Conservation (phyloP, 1,140 invertebrate species). For the Megalopta genalis region DNA sequence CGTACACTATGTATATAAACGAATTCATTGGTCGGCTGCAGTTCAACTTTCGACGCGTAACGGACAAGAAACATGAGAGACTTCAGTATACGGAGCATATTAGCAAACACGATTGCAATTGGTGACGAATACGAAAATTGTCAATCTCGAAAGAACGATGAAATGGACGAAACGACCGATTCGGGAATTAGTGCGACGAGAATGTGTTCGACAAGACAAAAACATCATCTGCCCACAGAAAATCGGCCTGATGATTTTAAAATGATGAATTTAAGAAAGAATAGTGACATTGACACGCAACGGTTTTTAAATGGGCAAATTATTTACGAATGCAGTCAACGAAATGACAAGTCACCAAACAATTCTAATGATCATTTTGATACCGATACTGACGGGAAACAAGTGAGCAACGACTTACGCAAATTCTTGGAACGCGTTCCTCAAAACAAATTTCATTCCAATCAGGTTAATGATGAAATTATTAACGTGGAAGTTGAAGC, state of each 20-base stretch:
- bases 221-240: not conserved
- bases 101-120: not conserved
- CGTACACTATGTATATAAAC: slow-evolving; percentile 30
- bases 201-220: not conserved
- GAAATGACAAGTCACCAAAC: not conserved
- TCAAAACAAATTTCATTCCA: not conserved
- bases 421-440: not conserved
- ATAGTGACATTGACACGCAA: not conserved
- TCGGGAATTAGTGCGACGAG: not conserved
- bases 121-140: not conserved
- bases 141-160: not conserved
- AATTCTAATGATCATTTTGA: not conserved
- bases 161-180: not conserved
- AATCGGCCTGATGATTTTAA: not conserved
- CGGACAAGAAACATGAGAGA: slow-evolving; percentile 14
- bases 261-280: not conserved
- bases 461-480: not conserved
- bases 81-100: slow-evolving; percentile 74
- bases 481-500: no score
- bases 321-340: not conserved
- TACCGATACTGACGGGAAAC: no score
- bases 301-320: not conserved
- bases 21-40: slow-evolving; percentile 29
- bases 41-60: slow-evolving; percentile 23
- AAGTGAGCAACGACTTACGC: not conserved